Evolutionary conservation across 1,140 invertebrate genomes (phyloP).

Genomic region (Lutraria rhynchaena): DNA sequence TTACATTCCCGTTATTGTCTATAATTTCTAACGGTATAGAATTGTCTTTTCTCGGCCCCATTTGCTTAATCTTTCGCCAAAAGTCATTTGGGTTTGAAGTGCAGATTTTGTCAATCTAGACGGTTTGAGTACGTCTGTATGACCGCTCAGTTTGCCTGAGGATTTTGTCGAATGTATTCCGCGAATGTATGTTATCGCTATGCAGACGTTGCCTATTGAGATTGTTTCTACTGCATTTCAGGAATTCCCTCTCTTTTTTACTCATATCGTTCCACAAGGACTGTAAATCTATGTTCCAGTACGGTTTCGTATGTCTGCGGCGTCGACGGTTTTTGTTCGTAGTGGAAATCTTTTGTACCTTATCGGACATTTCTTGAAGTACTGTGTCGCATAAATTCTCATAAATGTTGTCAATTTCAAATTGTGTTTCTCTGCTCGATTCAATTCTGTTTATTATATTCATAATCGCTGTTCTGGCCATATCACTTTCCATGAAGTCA

Average conservation of each 20-base stretch:
- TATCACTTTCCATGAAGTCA: conserved; percentile 15
- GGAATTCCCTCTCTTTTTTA: conserved; percentile 5
- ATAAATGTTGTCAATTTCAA: conserved; percentile 23
- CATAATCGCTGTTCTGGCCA: not conserved
- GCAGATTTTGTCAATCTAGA: conserved; percentile 13
- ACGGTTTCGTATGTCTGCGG: conserved; percentile 15
- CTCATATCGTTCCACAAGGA: conserved; percentile 1
- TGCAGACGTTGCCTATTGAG: not conserved
- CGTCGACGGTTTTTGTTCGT: not conserved
- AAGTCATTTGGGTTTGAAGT: conserved; percentile 47
- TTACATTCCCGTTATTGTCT: conserved; percentile 19
- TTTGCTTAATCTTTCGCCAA: conserved; percentile 35
- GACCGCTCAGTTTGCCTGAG: conserved; percentile 1
- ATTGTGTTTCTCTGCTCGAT: not conserved
- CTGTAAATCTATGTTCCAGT: conserved; percentile 22
- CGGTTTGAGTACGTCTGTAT: conserved; percentile 9
- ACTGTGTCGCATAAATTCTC: conserved; percentile 15
- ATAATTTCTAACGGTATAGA: not conserved
- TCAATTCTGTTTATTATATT: conserved; percentile 14
- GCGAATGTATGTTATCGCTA: not conserved
- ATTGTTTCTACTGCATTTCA: not conserved
- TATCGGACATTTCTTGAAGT: conserved; percentile 19
- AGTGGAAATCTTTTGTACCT: not conserved
- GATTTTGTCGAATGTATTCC: conserved; percentile 23
- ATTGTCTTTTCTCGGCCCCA: conserved; percentile 30